Evolutionary conservation across 2,888 invertebrate species (phyloP).

Genomic region (Tolmerus cingulatus): DNA sequence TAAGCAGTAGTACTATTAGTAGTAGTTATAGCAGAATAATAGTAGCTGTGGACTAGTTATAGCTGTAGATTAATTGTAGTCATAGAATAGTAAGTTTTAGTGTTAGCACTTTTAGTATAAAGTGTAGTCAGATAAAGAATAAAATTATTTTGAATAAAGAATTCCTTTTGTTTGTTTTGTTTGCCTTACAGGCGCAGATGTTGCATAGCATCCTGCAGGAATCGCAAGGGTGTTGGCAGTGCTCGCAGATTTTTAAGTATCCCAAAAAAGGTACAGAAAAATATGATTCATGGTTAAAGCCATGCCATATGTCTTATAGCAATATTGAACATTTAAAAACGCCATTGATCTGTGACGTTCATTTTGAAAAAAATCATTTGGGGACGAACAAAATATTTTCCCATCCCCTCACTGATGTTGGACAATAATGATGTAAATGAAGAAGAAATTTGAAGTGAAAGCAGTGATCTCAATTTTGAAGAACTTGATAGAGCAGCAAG

Average conservation of each 20-base stretch:
- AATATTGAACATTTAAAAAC: neutral
- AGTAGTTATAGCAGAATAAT: too few relatives aligned
- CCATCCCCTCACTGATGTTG: neutral
- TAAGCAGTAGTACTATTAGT: too few relatives aligned
- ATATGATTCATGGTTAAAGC: neutral
- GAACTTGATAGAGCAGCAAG: neutral
- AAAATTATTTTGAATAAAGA: neutral
- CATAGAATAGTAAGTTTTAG: neutral
- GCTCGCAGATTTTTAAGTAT: neutral
- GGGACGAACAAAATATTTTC: neutral
- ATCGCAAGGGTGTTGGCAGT: neutral
- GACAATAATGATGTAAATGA: neutral
- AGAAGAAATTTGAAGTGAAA: neutral
- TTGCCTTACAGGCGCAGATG: neutral
- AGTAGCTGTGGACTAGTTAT: too few relatives aligned
- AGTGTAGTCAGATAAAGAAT: neutral
- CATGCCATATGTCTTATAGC: neutral
- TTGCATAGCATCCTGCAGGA: neutral
- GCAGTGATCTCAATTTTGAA: neutral
- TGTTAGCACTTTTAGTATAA: neutral
- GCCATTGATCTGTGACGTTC: neutral
- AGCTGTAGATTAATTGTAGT: too few relatives aligned
- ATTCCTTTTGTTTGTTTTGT: neutral
- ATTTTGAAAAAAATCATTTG: neutral
- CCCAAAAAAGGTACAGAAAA: neutral